phyloP scores from a whole-genome alignment of 2,113 vertebrate species.

The Tonatia bakeri region DNA sequence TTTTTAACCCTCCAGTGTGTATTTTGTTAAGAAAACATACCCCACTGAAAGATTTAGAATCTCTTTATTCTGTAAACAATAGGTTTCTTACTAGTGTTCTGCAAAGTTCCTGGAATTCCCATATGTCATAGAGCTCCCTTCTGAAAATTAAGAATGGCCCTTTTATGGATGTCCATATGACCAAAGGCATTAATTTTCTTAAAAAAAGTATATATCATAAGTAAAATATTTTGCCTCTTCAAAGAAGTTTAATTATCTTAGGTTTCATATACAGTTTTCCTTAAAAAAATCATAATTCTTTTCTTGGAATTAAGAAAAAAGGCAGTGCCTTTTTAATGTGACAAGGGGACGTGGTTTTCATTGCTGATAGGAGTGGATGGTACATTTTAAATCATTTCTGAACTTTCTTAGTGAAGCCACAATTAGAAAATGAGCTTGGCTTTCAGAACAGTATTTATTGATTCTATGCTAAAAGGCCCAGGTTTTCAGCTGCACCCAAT shows the following conservation, averaged over 20 bases:
- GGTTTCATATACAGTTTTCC: neutral
- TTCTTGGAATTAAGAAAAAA: neutral
- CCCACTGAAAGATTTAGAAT: neutral
- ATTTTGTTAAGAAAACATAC: slow-evolving; percentile 19
- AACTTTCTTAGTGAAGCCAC: slow-evolving; percentile 20
- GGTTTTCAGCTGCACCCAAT: neutral
- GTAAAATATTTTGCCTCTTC: slow-evolving; percentile 6
- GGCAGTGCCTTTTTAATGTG: neutral
- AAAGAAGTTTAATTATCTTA: neutral
- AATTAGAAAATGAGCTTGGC: slow-evolving; percentile 17
- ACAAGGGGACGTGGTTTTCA: neutral
- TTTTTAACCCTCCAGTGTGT: neutral
- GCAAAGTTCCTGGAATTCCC: neutral
- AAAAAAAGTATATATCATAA: neutral
- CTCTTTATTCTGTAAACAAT: neutral
- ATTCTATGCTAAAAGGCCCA: neutral
- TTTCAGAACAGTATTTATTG: slow-evolving; percentile 14
- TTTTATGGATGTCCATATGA: neutral
- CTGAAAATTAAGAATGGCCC: neutral
- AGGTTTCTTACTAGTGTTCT: neutral
- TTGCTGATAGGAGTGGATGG: neutral
- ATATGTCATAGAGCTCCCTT: neutral
- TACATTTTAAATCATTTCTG: slow-evolving; percentile 9
- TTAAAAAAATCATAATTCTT: neutral
- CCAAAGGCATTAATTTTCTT: neutral